Evolutionary conservation across 2,888 invertebrate species (phyloP).

Genomic region (Opisthograptis luteolata): DNA sequence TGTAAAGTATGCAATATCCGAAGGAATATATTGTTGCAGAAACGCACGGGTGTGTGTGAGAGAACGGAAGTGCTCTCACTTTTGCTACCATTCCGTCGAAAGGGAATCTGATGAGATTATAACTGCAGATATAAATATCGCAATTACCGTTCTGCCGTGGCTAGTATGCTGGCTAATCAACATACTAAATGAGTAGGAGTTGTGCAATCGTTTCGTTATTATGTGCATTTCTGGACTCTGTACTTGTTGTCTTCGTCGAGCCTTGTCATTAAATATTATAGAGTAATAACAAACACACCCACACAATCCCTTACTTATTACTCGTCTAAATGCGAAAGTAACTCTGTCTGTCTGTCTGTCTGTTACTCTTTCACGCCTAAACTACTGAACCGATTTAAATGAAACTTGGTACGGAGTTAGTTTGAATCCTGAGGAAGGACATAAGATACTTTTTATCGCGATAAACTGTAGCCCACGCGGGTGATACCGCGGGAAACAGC

Average conservation of each 20-base stretch:
- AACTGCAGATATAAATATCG: conserved; percentile 48
- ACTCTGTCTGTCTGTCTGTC: too few species aligned
- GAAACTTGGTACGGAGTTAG: too few species aligned
- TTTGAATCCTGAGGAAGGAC: too few species aligned
- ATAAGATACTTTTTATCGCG: too few species aligned
- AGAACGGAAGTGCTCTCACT: conserved; percentile 55
- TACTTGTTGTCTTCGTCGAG: not conserved
- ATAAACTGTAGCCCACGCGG: too few species aligned
- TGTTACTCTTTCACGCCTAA: too few species aligned
- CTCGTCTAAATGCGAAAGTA: too few species aligned
- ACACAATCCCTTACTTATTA: too few species aligned
- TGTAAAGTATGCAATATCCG: not conserved
- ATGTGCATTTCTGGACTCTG: not conserved
- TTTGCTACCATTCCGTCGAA: conserved; percentile 59
- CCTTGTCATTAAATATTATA: too few species aligned
- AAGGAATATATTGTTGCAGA: conserved; percentile 22
- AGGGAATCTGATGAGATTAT: conserved; percentile 61
- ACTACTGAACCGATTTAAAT: too few species aligned
- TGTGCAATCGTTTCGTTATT: not conserved
- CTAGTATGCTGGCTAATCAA: conserved; percentile 3
- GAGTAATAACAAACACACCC: too few species aligned
- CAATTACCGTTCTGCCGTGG: conserved; percentile 32
- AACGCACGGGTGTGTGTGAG: conserved; percentile 17
- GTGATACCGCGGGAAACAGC: too few species aligned
- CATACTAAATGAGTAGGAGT: conserved; percentile 1